Percentiles rank a stretch among this genome's conserved stretches.
Conservation (phyloP, 2,113 vertebrate genomes). For the Acinonyx jubatus region DNA sequence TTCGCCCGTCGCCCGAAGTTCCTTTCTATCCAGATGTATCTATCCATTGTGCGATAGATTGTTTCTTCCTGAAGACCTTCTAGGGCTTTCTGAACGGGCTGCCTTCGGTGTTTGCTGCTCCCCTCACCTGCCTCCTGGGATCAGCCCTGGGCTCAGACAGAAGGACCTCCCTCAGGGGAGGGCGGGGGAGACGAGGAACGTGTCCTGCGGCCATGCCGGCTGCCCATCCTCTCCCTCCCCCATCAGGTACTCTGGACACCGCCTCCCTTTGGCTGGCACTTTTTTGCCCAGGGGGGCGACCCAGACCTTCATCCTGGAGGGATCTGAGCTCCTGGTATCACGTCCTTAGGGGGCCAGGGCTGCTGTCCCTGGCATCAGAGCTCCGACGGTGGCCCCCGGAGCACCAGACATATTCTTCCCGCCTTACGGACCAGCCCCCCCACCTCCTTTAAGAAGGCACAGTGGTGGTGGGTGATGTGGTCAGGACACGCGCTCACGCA, state of each 20-base stretch:
- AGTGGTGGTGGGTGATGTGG: neutral
- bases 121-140: neutral
- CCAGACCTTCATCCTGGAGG: neutral
- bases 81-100: neutral
- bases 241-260: neutral
- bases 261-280: neutral
- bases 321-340: neutral
- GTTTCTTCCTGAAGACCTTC: neutral
- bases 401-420: no score
- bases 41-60: neutral
- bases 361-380: neutral
- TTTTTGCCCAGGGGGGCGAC: neutral
- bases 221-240: no score
- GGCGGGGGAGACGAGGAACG: no score
- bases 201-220: neutral
- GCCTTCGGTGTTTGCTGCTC: neutral
- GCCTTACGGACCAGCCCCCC: neutral
- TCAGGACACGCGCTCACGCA: neutral
- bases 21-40: neutral
- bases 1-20: no score
- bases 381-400: no score
- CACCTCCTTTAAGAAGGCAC: no score
- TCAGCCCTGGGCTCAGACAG: neutral
- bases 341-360: neutral
- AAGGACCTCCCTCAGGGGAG: neutral